These are phyloP conservation scores for Trisateles emortualis DNA, from an alignment of 2,888 invertebrate species.

Conservation along the genomic window DNA sequence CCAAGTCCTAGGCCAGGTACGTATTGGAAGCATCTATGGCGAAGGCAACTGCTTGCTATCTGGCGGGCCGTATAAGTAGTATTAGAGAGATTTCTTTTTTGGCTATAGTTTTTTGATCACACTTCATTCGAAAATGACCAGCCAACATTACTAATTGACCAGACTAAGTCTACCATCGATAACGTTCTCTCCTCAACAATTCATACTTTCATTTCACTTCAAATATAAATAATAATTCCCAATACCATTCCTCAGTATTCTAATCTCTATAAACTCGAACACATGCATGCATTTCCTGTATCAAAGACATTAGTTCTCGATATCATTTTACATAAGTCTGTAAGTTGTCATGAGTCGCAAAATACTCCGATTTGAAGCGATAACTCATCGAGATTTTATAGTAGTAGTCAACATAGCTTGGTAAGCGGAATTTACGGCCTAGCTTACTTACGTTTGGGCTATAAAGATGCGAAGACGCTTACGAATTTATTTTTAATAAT, in stretches of 20 bases:
- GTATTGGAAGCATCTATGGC: too few species aligned
- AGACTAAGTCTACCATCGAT: neutral
- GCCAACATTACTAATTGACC: too few species aligned
- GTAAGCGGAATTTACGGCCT: constrained; percentile 49
- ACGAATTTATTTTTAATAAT: constrained; percentile 47
- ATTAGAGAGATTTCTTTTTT: too few species aligned
- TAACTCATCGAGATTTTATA: constrained; percentile 31
- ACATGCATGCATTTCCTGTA: constrained; percentile 2
- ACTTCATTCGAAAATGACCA: too few species aligned
- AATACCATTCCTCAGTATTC: constrained; percentile 18
- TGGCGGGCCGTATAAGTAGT: too few species aligned
- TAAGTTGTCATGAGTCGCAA: constrained; percentile 1
- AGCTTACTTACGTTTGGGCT: constrained; percentile 29
- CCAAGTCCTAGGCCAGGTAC: too few species aligned
- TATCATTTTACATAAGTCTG: constrained; percentile 4
- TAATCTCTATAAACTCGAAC: constrained; percentile 22
- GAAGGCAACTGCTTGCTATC: too few species aligned
- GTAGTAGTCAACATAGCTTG: constrained; percentile 35
- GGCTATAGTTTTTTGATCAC: too few species aligned
- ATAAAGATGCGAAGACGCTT: constrained; percentile 47
- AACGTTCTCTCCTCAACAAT: constrained; percentile 4
- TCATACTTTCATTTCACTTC: constrained; percentile 23
- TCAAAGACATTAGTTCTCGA: constrained; percentile 1
- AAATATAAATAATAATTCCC: constrained; percentile 5
- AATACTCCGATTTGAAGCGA: constrained; percentile 13